Percentiles rank a stretch among this genome's conserved stretches.
phyloP scores from a whole-genome alignment of 2,797 vertebrate species.

The Catharus ustulatus region DNA sequence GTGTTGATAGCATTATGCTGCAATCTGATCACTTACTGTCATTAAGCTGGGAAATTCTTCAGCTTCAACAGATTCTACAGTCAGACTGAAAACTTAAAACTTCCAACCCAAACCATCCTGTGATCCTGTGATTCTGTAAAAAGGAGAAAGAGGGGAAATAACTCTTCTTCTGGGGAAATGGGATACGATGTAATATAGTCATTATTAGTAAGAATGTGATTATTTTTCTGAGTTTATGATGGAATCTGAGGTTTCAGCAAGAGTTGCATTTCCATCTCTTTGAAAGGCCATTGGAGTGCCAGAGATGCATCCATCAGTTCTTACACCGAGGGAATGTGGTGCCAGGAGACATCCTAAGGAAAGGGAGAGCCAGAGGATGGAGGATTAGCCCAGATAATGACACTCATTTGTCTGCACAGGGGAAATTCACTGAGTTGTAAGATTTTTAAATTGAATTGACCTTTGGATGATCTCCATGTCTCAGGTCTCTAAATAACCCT shows the following conservation, averaged over 20 bases:
- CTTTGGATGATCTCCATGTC: not conserved
- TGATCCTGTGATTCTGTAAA: not conserved
- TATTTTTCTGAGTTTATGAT: not conserved
- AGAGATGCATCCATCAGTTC: not conserved
- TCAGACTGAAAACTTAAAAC: not conserved
- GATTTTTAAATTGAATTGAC: slow-evolving; percentile 25
- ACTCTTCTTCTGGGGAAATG: not conserved
- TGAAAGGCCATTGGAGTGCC: not conserved
- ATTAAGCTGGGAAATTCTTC: not conserved
- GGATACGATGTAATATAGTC: not conserved
- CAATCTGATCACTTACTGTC: not conserved
- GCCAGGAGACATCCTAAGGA: not conserved
- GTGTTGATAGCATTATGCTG: not conserved
- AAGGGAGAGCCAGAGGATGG: not conserved
- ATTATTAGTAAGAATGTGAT: not conserved
- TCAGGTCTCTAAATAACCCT: not conserved
- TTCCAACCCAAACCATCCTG: not conserved
- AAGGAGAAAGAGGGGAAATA: not conserved
- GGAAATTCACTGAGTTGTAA: not conserved
- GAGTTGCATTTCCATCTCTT: not conserved
- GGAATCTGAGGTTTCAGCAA: not conserved
- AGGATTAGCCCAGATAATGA: not conserved
- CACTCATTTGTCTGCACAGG: not conserved
- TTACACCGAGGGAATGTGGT: not conserved
- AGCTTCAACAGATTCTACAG: not conserved